Percentiles rank a stretch among this genome's conserved stretches.
phyloP scores from a whole-genome alignment of 92 coral and sea anemone species.

The Zoanthus sansibaricus region DNA sequence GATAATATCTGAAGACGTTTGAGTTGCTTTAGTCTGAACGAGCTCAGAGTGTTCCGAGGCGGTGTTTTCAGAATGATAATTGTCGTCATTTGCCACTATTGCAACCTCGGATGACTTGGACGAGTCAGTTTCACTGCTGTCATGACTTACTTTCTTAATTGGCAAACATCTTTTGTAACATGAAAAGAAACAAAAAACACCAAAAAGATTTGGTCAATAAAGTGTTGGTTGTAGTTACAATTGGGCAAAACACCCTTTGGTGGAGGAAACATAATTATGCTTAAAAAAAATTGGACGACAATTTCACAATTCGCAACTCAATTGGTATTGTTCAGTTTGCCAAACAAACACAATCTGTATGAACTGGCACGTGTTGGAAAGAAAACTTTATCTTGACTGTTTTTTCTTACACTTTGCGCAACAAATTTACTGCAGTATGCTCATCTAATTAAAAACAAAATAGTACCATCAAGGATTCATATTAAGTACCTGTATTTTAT shows the following conservation, averaged over 20 bases:
- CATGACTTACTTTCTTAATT: background rate
- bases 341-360: too few relatives aligned
- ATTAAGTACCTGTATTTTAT: conserved; percentile 80
- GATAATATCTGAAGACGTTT: conserved; percentile 64
- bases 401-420: too few relatives aligned
- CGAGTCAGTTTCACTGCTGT: background rate
- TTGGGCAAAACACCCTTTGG: too few relatives aligned
- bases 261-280: too few relatives aligned
- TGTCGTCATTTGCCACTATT: background rate
- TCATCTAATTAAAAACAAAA: too few relatives aligned
- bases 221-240: background rate
- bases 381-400: too few relatives aligned
- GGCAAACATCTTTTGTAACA: conserved; percentile 20
- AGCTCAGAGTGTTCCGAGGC: background rate
- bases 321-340: too few relatives aligned
- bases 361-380: too few relatives aligned
- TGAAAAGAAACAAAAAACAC: background rate
- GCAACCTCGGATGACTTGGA: conserved; percentile 10
- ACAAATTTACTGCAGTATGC: too few relatives aligned
- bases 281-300: too few relatives aligned
- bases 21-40: background rate
- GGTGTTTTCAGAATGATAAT: conserved; percentile 15
- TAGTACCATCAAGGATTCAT: background rate
- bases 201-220: background rate
- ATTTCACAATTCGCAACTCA: too few relatives aligned